phyloP scores from a whole-genome alignment of 2,797 vertebrate species.

The Pseudomugil tenellus region DNA sequence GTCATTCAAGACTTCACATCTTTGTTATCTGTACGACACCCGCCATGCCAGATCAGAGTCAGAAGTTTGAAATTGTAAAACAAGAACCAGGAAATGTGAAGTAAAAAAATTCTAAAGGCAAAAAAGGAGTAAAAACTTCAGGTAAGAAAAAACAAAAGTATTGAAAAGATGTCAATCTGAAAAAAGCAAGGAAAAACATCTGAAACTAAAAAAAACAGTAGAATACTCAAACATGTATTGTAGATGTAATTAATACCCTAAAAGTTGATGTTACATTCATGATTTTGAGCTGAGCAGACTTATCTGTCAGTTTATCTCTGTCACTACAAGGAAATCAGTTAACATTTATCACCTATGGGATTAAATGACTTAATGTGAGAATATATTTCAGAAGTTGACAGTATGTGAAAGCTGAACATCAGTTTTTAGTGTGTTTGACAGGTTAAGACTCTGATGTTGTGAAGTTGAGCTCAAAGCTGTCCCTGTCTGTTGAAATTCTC shows the following conservation, averaged over 20 bases:
- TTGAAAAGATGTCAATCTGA: too few relatives aligned
- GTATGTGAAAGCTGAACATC: background rate
- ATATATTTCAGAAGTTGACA: slow-evolving; percentile 2
- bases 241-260: background rate
- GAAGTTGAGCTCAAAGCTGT: background rate
- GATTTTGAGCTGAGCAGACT: background rate
- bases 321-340: slow-evolving; percentile 1
- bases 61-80: too few relatives aligned
- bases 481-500: slow-evolving; percentile 4
- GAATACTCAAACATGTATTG: too few relatives aligned
- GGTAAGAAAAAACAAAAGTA: too few relatives aligned
- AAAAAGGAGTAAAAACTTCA: too few relatives aligned
- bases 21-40: too few relatives aligned
- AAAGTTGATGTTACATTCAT: background rate
- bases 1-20: too few relatives aligned
- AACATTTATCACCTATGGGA: slow-evolving; percentile 1
- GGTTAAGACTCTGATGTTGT: background rate
- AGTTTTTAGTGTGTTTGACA: slow-evolving; percentile 3
- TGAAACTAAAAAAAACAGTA: too few relatives aligned
- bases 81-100: too few relatives aligned
- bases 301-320: background rate
- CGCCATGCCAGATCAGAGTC: too few relatives aligned
- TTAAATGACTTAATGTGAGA: background rate
- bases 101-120: too few relatives aligned
- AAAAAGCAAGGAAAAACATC: too few relatives aligned